Evolutionary conservation across 1,140 invertebrate genomes (phyloP).

Genomic region (Solenopsis invicta): DNA sequence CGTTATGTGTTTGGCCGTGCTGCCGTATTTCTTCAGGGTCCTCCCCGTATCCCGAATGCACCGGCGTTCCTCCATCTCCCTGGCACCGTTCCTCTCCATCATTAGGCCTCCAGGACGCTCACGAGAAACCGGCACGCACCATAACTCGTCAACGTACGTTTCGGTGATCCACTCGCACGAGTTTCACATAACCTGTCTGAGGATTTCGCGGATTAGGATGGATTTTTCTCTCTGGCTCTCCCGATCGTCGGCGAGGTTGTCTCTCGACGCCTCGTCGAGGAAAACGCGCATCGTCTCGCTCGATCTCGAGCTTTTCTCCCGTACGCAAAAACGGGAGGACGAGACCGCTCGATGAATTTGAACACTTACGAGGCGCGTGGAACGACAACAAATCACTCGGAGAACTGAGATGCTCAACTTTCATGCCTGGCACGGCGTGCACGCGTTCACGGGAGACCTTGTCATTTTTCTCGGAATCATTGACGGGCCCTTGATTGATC

Average conservation of each 20-base stretch:
- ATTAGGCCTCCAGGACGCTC: slow-evolving; percentile 47
- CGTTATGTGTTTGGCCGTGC: slow-evolving; percentile 91
- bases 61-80: slow-evolving; percentile 93
- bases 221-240: not conserved
- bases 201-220: slow-evolving; percentile 20
- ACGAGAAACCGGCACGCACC: slow-evolving; percentile 14
- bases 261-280: not conserved
- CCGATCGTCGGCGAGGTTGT: not conserved
- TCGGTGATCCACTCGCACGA: slow-evolving; percentile 11
- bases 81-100: slow-evolving; percentile 86
- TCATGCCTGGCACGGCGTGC: slow-evolving; percentile 8
- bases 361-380: slow-evolving; percentile 44
- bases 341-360: not conserved
- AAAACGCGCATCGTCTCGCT: not conserved
- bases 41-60: slow-evolving; percentile 94
- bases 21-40: slow-evolving; percentile 95
- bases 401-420: not conserved
- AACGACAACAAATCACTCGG: slow-evolving; percentile 19
- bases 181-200: slow-evolving; percentile 66
- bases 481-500: not conserved
- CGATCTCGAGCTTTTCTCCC: not conserved
- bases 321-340: not conserved
- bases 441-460: not conserved
- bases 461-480: slow-evolving; percentile 33
- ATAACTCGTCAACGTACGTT: slow-evolving; percentile 33